Conservation (phyloP, 2,797 vertebrate genomes). For the Crocodylus rhombifer region DNA sequence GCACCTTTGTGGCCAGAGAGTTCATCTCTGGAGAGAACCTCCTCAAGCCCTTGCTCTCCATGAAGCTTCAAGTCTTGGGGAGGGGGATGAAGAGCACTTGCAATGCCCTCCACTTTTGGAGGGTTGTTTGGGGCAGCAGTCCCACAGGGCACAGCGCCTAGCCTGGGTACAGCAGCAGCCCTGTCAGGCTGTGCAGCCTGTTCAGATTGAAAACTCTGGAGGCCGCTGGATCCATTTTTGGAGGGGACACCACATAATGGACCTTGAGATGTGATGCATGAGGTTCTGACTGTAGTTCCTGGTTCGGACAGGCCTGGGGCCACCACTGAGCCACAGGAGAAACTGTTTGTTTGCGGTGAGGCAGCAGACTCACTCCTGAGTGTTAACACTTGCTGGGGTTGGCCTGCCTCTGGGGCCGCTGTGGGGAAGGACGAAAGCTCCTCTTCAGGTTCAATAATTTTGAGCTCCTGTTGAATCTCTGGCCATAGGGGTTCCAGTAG, state of each 20-base stretch:
- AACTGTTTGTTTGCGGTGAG: slow-evolving; percentile 17
- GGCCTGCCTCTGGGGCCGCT: background rate
- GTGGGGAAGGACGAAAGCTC: slow-evolving; percentile 73
- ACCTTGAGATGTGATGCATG: slow-evolving; percentile 26
- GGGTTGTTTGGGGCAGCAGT: background rate
- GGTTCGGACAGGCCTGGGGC: background rate
- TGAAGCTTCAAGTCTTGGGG: slow-evolving; percentile 56
- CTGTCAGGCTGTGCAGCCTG: background rate
- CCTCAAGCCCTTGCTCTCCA: slow-evolving; percentile 26
- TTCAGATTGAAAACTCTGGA: slow-evolving; percentile 3
- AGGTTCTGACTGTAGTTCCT: slow-evolving; percentile 13
- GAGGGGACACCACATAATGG: background rate
- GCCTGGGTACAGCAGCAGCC: slow-evolving; percentile 21
- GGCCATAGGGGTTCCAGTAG: slow-evolving; percentile 82
- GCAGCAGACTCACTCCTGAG: background rate
- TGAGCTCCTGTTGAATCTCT: slow-evolving; percentile 89
- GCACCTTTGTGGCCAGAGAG: slow-evolving; percentile 32
- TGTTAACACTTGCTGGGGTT: background rate
- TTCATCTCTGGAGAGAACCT: slow-evolving; percentile 19
- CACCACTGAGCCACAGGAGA: background rate
- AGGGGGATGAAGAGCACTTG: slow-evolving; percentile 50
- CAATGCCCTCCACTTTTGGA: background rate
- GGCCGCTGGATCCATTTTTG: background rate
- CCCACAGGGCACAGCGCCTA: background rate
- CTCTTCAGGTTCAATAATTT: slow-evolving; percentile 90